Evolutionary conservation across 2,113 vertebrate genomes (phyloP), one percentile per base, ranked within the genome.

Genomic region (Amblyopsis rosae): DNA sequence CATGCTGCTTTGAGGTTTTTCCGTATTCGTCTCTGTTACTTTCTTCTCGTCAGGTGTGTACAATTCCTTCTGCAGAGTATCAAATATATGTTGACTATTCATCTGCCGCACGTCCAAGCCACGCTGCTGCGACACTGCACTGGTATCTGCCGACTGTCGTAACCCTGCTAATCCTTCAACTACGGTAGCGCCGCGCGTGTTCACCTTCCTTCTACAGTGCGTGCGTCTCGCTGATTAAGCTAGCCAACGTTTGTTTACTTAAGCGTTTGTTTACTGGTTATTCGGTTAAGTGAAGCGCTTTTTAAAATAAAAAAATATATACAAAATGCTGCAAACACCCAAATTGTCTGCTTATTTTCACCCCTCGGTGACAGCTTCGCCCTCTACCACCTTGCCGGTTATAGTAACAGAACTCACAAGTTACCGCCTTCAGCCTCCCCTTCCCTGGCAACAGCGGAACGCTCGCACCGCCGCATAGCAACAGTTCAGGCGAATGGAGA

Each of bases 1-100:
- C 91, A 92, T 92, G 89, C 69, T 84, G 77, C 68, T 58, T 54
- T 15, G 67, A 12, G 81, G 46, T 55, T 75, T 50, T 60, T 12
- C 66, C 59, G 35, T 35, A 57, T 64, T 26, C 65, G 74, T 47
- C 59, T 60, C 54, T 47, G 19, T 1, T 16, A 35, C 67, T 79
- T 33, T 76, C 64, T 33, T 81, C 51, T 13, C 12, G 1, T 32
- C 58, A 46, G 26, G 46, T 12, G 5, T 58, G 55, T 17, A 2
- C 49, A 15, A 8, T 13, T 59, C 35, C 47, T 19, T 59, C 48
- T 67, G 33, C 57, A 1, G n/a, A 4, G 17, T 53, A 45, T 53
- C 12, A 13, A 12, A 46, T 50, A 13, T 61, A 9, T 9, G 33
- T 46, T 65, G 63, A 48, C 17, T 70, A 56, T 17, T 77, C n/a